Conservation (phyloP, 2,113 vertebrate genomes). For the Excalfactoria chinensis region DNA sequence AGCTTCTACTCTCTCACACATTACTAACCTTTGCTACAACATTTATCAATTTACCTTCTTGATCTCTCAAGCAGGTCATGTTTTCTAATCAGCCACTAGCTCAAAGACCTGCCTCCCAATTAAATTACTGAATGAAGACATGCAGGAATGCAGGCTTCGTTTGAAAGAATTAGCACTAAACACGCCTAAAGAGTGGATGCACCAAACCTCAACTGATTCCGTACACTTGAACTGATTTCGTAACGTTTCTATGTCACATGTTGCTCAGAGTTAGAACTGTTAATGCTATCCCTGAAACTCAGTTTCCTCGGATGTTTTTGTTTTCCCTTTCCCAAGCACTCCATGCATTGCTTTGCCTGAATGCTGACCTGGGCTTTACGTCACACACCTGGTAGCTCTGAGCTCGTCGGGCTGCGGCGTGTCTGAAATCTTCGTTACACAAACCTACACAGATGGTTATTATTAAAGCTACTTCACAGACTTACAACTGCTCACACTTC, state of each 20-base stretch:
- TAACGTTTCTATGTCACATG: neutral
- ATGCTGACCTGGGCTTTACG: conserved; percentile 42
- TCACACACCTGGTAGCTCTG: neutral
- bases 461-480: conserved; percentile 40
- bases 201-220: neutral
- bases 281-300: neutral
- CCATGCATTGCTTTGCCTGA: neutral
- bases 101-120: conserved; percentile 83
- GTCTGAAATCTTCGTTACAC: neutral
- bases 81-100: conserved; percentile 88
- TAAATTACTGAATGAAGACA: conserved; percentile 79
- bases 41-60: conserved; percentile 95
- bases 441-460: conserved; percentile 45
- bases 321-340: neutral
- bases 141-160: conserved; percentile 75
- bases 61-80: conserved; percentile 97
- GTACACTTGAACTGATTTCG: neutral
- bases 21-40: conserved; percentile 84
- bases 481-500: neutral
- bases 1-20: conserved; percentile 82
- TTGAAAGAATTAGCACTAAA: conserved; percentile 40
- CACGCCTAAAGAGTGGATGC: conserved; percentile 11
- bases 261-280: neutral
- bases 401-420: conserved; percentile 21
- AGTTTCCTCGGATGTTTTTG: conserved; percentile 11